phyloP scores from a whole-genome alignment of 1,140 invertebrate species.

The Cheumatopsyche charites region DNA sequence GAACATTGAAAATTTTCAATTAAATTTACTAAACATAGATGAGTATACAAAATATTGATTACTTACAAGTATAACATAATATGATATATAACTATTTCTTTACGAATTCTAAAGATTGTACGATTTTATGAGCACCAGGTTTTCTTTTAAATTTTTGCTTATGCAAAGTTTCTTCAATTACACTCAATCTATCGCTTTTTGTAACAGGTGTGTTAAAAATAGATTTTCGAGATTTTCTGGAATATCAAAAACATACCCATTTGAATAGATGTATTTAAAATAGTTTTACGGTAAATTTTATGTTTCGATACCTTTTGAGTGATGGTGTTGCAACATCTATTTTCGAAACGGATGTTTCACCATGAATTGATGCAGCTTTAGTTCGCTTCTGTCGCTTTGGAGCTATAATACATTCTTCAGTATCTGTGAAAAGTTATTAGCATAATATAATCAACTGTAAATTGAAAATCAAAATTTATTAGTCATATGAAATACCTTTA shows the following conservation, averaged over 20 bases:
- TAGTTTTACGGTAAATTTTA: background rate
- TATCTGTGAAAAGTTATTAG: conserved; percentile 28
- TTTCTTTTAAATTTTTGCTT: conserved; percentile 32
- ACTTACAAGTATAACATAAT: too few relatives aligned
- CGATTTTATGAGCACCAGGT: conserved; percentile 32
- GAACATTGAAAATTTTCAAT: too few relatives aligned
- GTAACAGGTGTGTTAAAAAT: conserved; percentile 41
- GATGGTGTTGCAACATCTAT: background rate
- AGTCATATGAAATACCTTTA: conserved; percentile 18
- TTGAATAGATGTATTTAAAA: too few relatives aligned
- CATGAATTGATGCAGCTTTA: conserved; percentile 44
- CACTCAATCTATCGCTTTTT: conserved; percentile 37
- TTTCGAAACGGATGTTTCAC: conserved; percentile 37
- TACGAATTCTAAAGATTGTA: conserved; percentile 37
- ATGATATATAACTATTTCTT: conserved; percentile 46
- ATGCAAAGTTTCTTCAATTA: conserved; percentile 24
- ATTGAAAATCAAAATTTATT: too few relatives aligned
- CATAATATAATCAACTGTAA: conserved; percentile 26
- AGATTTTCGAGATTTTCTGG: conserved; percentile 32
- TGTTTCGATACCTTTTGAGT: background rate
- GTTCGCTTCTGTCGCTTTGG: conserved; percentile 4
- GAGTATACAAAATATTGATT: too few relatives aligned
- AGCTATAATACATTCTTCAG: background rate
- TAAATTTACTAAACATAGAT: too few relatives aligned
- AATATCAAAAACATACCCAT: too few relatives aligned